Evolutionary conservation across 1,140 invertebrate species (phyloP).

Genomic region (Chironomus tepperi): DNA sequence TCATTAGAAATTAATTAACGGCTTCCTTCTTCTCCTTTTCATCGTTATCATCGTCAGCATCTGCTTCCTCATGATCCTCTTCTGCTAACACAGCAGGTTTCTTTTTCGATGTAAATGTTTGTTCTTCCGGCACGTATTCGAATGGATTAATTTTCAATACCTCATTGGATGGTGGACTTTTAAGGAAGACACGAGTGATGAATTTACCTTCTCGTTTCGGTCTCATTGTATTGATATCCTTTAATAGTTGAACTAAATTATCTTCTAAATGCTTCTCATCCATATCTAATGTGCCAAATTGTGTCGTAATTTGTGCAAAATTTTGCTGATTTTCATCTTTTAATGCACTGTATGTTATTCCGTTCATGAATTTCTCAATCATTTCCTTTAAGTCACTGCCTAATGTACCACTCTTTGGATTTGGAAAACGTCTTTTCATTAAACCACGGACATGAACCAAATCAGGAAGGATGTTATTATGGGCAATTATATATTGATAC

Average conservation of each 20-base stretch:
- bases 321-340: constrained; percentile 57
- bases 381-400: constrained; percentile 49
- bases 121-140: constrained; percentile 42
- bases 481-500: constrained; percentile 63
- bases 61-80: not conserved
- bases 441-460: constrained; percentile 61
- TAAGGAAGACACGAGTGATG: constrained; percentile 48
- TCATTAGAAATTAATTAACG: constrained; percentile 15
- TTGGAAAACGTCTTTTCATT: constrained; percentile 67
- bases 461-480: constrained; percentile 68
- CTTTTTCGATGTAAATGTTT: constrained; percentile 4
- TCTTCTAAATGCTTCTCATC: constrained; percentile 55
- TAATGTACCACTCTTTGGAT: constrained; percentile 55
- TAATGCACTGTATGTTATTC: constrained; percentile 53
- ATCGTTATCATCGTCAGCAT: not conserved
- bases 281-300: constrained; percentile 64
- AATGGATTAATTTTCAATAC: constrained; percentile 56
- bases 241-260: constrained; percentile 55
- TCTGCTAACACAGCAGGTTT: not conserved
- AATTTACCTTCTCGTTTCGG: constrained; percentile 56
- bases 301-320: constrained; percentile 55
- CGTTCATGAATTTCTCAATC: constrained; percentile 53
- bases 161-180: constrained; percentile 51
- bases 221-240: constrained; percentile 50
- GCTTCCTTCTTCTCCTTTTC: not conserved